A percentile compares a stretch with the other conserved stretches of the same genome.
These are phyloP conservation scores for Rhabdomys pumilio DNA, from an alignment of 2,797 vertebrate species.

Conservation along the genomic window DNA sequence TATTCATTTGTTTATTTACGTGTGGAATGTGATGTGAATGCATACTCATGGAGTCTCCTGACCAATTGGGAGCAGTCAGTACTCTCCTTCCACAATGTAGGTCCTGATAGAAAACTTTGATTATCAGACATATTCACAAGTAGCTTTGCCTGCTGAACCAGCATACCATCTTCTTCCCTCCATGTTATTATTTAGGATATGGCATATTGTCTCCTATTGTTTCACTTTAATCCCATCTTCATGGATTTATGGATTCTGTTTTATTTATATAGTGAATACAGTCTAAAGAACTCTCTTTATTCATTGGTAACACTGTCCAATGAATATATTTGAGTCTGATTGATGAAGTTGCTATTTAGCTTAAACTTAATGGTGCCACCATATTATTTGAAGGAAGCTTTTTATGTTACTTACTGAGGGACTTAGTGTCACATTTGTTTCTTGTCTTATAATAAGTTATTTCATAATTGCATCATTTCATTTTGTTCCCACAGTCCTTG, in stretches of 20 bases:
- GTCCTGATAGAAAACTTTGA: neutral
- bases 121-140: neutral
- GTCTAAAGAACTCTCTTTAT: neutral
- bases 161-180: neutral
- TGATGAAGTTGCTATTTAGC: neutral
- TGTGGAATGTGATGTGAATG: neutral
- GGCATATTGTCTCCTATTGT: neutral
- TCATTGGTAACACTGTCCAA: neutral
- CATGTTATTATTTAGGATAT: neutral
- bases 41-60: too few relatives aligned
- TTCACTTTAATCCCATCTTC: neutral
- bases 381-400: neutral
- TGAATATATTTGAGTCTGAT: neutral
- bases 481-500: neutral
- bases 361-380: neutral
- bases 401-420: neutral
- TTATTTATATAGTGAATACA: neutral
- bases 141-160: neutral
- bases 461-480: neutral
- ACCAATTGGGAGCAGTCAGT: neutral
- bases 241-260: neutral
- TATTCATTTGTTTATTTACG: too few relatives aligned
- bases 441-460: neutral
- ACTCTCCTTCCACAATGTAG: too few relatives aligned
- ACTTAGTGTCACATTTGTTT: neutral